Evolutionary conservation across 2,113 vertebrate species (phyloP).

Genomic region (Mionectes macconnelli): DNA sequence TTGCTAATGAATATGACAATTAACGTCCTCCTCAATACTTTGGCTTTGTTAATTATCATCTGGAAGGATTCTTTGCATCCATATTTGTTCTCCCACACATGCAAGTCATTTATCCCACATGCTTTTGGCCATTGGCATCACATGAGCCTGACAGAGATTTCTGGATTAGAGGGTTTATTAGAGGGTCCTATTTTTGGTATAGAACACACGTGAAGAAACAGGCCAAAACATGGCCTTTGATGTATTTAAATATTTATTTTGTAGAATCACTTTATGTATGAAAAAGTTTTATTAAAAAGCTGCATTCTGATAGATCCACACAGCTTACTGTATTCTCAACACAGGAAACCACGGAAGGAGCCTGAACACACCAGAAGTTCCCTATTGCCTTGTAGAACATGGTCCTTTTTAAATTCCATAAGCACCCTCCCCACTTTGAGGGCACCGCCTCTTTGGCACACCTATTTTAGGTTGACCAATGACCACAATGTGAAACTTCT

Average conservation of each 20-base stretch:
- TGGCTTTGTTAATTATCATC: neutral
- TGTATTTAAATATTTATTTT: constrained; percentile 59
- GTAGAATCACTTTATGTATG: neutral
- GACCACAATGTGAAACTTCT: neutral
- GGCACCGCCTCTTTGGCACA: neutral
- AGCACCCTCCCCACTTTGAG: neutral
- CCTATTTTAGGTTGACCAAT: neutral
- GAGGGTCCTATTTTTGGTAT: neutral
- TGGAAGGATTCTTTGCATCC: neutral
- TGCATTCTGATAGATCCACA: neutral
- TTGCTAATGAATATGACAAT: neutral
- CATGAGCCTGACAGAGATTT: neutral
- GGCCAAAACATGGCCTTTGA: neutral
- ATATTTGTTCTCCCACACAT: neutral
- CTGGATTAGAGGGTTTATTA: neutral
- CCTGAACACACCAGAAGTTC: neutral
- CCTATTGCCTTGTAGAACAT: neutral
- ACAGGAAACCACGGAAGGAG: neutral
- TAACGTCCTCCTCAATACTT: neutral
- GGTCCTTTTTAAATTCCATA: neutral
- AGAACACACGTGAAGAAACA: neutral
- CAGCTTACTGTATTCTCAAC: neutral
- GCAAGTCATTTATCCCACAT: no score
- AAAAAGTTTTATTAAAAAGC: constrained; percentile 1
- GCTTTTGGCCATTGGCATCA: neutral